Evolutionary conservation across 53 echinoderm and acorn worm genomes (phyloP).

Genomic region (Pentamera pediparva): DNA sequence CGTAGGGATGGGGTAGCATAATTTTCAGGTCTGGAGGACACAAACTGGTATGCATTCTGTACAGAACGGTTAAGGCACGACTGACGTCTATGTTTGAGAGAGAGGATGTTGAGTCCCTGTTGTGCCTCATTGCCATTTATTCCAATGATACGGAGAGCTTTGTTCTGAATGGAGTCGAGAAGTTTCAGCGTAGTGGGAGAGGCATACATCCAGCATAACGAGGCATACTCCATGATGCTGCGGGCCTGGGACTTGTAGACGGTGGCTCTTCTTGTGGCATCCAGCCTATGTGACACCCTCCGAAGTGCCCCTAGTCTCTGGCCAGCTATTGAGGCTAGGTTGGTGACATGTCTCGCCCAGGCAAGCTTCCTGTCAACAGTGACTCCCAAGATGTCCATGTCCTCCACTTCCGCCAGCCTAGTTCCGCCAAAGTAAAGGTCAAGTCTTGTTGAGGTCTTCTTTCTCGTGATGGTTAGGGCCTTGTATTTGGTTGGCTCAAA

Average conservation of each 20-base stretch:
- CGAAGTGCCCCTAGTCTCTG: constrained; percentile 47
- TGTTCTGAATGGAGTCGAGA: constrained; percentile 44
- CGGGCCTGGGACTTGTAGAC: constrained; percentile 47
- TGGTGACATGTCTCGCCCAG: constrained; percentile 37
- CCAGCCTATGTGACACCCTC: constrained; percentile 31
- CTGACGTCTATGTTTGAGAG: constrained; percentile 38
- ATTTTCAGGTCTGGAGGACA: too few relatives aligned
- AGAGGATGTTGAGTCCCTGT: neutral
- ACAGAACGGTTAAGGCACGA: constrained; percentile 34
- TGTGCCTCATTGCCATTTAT: constrained; percentile 10
- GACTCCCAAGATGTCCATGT: constrained; percentile 40
- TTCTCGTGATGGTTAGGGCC: too few relatives aligned
- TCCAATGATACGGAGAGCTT: constrained; percentile 38
- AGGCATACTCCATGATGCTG: constrained; percentile 47
- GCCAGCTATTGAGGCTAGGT: constrained; percentile 35
- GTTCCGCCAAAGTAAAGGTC: constrained; percentile 25
- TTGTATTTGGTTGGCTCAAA: too few relatives aligned
- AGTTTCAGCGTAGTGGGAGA: constrained; percentile 27
- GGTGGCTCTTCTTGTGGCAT: constrained; percentile 30
- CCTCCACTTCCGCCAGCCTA: neutral
- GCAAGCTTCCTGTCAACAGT: constrained; percentile 43
- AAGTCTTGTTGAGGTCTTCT: constrained; percentile 21
- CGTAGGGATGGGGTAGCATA: too few relatives aligned
- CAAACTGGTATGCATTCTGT: constrained; percentile 54
- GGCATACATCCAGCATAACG: constrained; percentile 43